Base-by-base conservation (phyloP, 2,888 invertebrate species). In the Tortricodes alternella region DNA sequence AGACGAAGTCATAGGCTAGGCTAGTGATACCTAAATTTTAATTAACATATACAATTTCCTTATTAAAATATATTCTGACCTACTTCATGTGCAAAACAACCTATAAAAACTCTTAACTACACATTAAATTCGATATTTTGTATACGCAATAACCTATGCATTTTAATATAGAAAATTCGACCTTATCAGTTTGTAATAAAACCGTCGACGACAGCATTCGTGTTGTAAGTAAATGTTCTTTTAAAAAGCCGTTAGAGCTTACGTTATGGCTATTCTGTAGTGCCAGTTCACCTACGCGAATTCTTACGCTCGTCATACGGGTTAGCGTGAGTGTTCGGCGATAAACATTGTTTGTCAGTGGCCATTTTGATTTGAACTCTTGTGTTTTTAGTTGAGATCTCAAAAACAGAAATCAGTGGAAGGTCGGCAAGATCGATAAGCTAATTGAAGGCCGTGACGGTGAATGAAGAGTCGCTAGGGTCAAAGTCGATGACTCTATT, bases 231-330 rank as follows among this genome's bases (percentile, higher is more conserved):
- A 39, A 27, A 19, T 19, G 27, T 46, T 37, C 35, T 38, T 21
- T 48, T 55, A 35, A 49, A 48, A 55, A 39, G 24, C 48, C 41
- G 55, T 55, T 44, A 44, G 29, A 11, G 27, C n/a, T n/a, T 46
- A 15, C 32, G 24, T 39, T 41, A 53, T 41, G 46, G 53, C 41
- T 34, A 35, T 53, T 53, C 37, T 16, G 49, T 38, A 52, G 48
- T 59, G 55, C 63, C 56, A 51, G 61, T 61, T 43, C 61, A 44
- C 63, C 63, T 63, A 63, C 63, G 63, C 63, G 59, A 63, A 62
- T 63, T 61, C 58, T 48, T 55, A 52, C 37, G 38, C 49, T 61
- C 32, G 59, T 52, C 52, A 55, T 38, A 58, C 62, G 37, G 48
- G 62, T 51, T 60, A 34, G 51, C 49, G 21, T 3, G 34, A 13